Conservation (phyloP, 2,113 vertebrate genomes). For the Lates calcarifer region DNA sequence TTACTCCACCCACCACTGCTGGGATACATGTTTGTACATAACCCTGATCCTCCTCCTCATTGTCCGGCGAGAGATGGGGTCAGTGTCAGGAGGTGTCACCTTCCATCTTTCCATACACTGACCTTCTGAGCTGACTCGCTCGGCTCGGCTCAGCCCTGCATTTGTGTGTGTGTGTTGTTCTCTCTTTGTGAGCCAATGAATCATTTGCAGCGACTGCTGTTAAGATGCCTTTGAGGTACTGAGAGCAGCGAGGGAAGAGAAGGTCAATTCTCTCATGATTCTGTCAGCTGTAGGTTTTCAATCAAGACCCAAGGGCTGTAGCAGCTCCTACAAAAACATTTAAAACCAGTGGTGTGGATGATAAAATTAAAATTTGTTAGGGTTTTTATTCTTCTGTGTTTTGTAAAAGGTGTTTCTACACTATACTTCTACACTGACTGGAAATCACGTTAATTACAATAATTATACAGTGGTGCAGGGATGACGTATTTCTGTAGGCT, state of each 20-base stretch:
- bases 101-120: slow-evolving; percentile 73
- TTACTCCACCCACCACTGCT: no score
- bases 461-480: no score
- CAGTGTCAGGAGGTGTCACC: slow-evolving; percentile 63
- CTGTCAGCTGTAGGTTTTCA: slow-evolving; percentile 60
- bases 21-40: not conserved
- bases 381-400: not conserved
- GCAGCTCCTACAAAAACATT: not conserved
- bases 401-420: not conserved
- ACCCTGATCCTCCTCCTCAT: slow-evolving; percentile 20
- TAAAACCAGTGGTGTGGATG: not conserved
- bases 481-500: no score
- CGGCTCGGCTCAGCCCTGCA: not conserved
- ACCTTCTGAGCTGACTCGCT: slow-evolving; percentile 64
- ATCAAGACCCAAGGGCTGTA: slow-evolving; percentile 27
- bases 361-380: not conserved
- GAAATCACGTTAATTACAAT: no score
- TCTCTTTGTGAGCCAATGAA: slow-evolving; percentile 51
- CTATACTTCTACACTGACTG: no score
- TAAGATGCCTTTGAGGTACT: slow-evolving; percentile 55
- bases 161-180: slow-evolving; percentile 25
- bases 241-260: slow-evolving; percentile 41
- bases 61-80: slow-evolving; percentile 6
- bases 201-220: slow-evolving; percentile 47
- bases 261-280: slow-evolving; percentile 61